Evolutionary conservation across 2,888 invertebrate genomes (phyloP).

Genomic region (Falcaria lacertinaria): DNA sequence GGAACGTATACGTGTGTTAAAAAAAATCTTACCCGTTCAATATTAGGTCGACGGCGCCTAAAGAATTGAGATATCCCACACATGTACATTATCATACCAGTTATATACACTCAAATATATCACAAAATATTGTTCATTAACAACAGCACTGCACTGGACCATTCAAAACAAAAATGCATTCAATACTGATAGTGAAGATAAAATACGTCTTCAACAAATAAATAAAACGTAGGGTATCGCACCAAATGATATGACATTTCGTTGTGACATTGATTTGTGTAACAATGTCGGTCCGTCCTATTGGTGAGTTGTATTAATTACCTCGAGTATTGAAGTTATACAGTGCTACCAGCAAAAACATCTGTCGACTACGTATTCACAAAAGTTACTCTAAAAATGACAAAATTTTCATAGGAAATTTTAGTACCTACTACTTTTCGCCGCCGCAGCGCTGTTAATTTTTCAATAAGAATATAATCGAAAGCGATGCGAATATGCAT

Average conservation of each 20-base stretch:
- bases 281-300: slow-evolving; percentile 3
- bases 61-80: slow-evolving; percentile 64
- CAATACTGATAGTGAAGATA: slow-evolving; percentile 5
- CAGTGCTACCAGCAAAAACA: no score
- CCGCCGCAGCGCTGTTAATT: no score
- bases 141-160: neutral
- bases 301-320: slow-evolving; percentile 23
- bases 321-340: slow-evolving; percentile 12
- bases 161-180: slow-evolving; percentile 1
- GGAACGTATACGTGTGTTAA: no score
- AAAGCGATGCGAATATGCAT: no score
- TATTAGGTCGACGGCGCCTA: slow-evolving; percentile 41
- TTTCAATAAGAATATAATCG: no score
- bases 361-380: no score
- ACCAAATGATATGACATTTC: slow-evolving; percentile 30
- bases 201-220: slow-evolving; percentile 15
- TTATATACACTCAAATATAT: neutral
- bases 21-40: slow-evolving; percentile 47
- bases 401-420: no score
- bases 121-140: no score
- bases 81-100: slow-evolving; percentile 46
- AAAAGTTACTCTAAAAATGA: no score
- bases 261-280: neutral
- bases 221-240: slow-evolving; percentile 29
- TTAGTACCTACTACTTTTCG: no score